These are phyloP conservation scores for Caenorhabditis tropicalis DNA, from an alignment of 1,140 invertebrate species.

Conservation along the genomic window DNA sequence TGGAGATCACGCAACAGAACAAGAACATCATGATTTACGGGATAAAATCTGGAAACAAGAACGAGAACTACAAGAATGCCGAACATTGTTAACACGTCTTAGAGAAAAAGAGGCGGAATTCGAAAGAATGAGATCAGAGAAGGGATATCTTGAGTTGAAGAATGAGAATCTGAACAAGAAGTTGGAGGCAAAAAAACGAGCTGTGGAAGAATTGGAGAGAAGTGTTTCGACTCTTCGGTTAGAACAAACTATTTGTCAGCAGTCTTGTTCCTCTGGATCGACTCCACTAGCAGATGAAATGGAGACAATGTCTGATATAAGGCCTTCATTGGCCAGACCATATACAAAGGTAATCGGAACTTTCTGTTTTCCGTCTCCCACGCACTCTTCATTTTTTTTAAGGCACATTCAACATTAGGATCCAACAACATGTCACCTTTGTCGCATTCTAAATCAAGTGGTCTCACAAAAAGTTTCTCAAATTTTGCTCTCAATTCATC, in stretches of 20 bases:
- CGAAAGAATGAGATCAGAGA: constrained; percentile 19
- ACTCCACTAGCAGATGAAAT: constrained; percentile 20
- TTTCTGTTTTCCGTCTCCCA: neutral
- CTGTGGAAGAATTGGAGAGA: constrained; percentile 4
- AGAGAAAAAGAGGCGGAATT: constrained; percentile 16
- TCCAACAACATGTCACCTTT: constrained; percentile 19
- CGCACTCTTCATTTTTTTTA: neutral
- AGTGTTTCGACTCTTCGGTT: constrained; percentile 14
- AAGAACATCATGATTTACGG: constrained; percentile 6
- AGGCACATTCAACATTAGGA: constrained; percentile 13
- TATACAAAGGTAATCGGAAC: neutral
- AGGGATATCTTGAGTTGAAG: constrained; percentile 17
- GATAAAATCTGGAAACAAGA: constrained; percentile 27
- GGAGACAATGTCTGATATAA: constrained; percentile 25
- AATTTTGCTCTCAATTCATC: constrained; percentile 9
- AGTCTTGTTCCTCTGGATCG: constrained; percentile 10
- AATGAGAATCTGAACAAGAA: constrained; percentile 35
- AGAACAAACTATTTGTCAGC: constrained; percentile 22
- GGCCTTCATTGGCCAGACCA: neutral
- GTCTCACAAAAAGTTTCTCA: constrained; percentile 23
- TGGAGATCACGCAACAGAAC: constrained; percentile 4
- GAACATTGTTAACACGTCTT: neutral
- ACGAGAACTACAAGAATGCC: constrained; percentile 17
- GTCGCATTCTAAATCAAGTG: neutral
- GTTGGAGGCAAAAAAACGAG: constrained; percentile 28